These are phyloP conservation scores for Drosophila ohnishii DNA, from an alignment of 1,140 invertebrate genomes.

Conservation along the genomic window DNA sequence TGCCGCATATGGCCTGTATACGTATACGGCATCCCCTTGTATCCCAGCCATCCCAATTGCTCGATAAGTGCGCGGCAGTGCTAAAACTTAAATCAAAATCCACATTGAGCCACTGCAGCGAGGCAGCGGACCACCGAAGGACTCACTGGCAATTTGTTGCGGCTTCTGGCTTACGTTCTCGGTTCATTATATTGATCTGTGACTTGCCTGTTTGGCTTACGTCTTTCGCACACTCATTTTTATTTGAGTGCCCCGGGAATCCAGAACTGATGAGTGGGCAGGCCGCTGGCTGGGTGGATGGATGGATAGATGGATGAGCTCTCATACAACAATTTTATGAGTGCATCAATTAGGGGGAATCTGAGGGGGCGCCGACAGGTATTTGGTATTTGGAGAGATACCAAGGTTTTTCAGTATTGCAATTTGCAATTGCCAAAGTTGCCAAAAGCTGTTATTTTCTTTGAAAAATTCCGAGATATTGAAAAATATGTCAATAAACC, in stretches of 20 bases:
- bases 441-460: background rate
- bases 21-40: slow-evolving; percentile 5
- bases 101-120: slow-evolving; percentile 58
- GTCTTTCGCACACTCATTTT: slow-evolving; percentile 51
- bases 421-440: background rate
- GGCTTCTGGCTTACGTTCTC: slow-evolving; percentile 48
- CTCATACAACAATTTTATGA: slow-evolving; percentile 17
- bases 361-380: background rate
- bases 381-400: background rate
- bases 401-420: background rate
- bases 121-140: slow-evolving; percentile 5
- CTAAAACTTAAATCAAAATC: slow-evolving; percentile 70
- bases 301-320: background rate
- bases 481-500: background rate
- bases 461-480: too few species aligned
- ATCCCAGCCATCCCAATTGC: slow-evolving; percentile 53
- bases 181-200: slow-evolving; percentile 58
- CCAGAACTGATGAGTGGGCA: slow-evolving; percentile 7
- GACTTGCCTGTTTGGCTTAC: slow-evolving; percentile 23
- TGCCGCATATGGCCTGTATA: slow-evolving; percentile 55
- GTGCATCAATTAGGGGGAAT: slow-evolving; percentile 27
- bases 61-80: slow-evolving; percentile 64
- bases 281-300: background rate
- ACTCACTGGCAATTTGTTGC: slow-evolving; percentile 49
- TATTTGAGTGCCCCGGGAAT: slow-evolving; percentile 33